Base-by-base conservation (phyloP, 2,888 invertebrate species). In the Pyralis farinalis region DNA sequence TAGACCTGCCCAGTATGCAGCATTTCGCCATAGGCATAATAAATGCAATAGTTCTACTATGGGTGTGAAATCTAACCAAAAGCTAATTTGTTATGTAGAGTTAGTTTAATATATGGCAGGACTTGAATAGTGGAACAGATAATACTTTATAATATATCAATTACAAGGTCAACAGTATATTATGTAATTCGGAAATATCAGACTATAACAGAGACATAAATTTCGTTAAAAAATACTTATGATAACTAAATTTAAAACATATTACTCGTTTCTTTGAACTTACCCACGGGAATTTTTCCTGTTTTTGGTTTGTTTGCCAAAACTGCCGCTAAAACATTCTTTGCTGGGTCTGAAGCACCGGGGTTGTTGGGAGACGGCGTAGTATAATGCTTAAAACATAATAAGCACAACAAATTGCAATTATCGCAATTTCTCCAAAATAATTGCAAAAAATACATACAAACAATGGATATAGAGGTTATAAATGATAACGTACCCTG, bases 221-320 rank as follows among this genome's bases (percentile, higher is more conserved):
- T n/a, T n/a, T n/a, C 20, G 16, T 4, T 32, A 9, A 9, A 9
- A 16, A 16, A 29, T 36, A 37, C 25, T 32, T 27, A 33, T 34
- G 38, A 21, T 37, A 40, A 32, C 37, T 40, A 34, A 36, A 16
- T 16, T 16, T 16, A 4, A 16, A 16, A 16, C 2, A 4, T 16
- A 16, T 16, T 9, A 9, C n/a, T 29, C 5, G 29, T 21, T 6
- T 3, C 25, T 20, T 34, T 37, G 31, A 20, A 60, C 88, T 80
- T 73, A 89, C 89, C 89, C 66, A 85, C 78, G 59, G 88, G 88
- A 55, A 86, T 86, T 78, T 87, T 87, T 31, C 86, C 85, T 50
- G 77, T 78, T 69, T 88, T 89, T 2, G 86, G 85, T 67, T 78
- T 87, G 68, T 88, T 89, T 55, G 84, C 76, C 59, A 90, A 72